Conservation (phyloP, 2,113 vertebrate species). For the Hirundichthys speculiger region DNA sequence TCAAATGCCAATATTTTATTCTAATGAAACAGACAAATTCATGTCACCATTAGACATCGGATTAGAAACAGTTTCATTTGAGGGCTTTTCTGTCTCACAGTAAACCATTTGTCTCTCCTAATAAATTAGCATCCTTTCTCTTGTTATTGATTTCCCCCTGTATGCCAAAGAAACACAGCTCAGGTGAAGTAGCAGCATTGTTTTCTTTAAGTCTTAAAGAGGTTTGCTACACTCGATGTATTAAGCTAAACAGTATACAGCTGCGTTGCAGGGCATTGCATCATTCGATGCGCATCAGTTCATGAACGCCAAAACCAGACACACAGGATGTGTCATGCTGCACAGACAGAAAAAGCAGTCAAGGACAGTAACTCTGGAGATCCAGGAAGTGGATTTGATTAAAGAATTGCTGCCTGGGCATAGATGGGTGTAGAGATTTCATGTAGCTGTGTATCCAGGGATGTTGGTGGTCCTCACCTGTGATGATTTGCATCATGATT, state of each 20-base stretch:
- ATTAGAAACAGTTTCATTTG: no score
- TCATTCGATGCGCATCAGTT: slow-evolving; percentile 1
- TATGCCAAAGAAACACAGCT: not conserved
- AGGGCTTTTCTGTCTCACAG: not conserved
- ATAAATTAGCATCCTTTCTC: no score
- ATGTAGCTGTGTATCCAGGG: not conserved
- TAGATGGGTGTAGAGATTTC: not conserved
- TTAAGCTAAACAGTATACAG: slow-evolving; percentile 2
- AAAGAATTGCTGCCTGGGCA: not conserved
- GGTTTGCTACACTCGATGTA: not conserved
- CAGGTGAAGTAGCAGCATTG: not conserved
- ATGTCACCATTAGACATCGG: no score
- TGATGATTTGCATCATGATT: slow-evolving; percentile 4
- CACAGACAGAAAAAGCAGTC: slow-evolving; percentile 2
- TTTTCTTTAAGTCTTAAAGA: not conserved
- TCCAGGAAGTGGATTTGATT: not conserved
- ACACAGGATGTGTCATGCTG: not conserved
- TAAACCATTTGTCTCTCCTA: not conserved
- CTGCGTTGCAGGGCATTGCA: not conserved
- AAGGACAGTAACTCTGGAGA: not conserved
- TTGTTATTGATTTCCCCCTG: no score
- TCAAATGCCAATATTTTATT: no score
- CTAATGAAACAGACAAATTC: no score
- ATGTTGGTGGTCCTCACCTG: not conserved
- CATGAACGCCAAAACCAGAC: not conserved